Conservation (phyloP, 2,888 invertebrate species). For the Caenorhabditis wallacei region DNA sequence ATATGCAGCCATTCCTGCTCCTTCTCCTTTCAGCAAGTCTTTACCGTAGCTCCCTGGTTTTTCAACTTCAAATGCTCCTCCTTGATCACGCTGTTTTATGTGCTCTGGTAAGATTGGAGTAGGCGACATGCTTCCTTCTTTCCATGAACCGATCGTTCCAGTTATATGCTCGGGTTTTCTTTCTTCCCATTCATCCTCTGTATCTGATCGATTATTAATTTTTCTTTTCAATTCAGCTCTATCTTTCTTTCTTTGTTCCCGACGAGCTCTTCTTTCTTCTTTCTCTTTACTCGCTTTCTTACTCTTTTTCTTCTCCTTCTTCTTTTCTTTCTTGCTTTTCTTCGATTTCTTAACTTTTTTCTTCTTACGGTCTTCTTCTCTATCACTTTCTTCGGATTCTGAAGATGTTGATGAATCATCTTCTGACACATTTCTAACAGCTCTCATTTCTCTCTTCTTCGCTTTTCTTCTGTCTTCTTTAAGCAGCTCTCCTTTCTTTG, state of each 20-base stretch:
- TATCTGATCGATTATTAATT: conserved; percentile 49
- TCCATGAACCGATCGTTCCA: conserved; percentile 35
- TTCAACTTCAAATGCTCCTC: conserved; percentile 43
- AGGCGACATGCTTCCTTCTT: conserved; percentile 69
- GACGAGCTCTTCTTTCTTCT: conserved; percentile 47
- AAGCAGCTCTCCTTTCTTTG: conserved; percentile 65
- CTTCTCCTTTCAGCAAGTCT: conserved; percentile 96
- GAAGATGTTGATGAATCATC: conserved; percentile 63
- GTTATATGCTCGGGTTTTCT: conserved; percentile 22
- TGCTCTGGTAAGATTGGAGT: conserved; percentile 70
- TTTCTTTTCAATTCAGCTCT: conserved; percentile 54
- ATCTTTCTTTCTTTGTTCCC: conserved; percentile 48
- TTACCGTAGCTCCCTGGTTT: conserved; percentile 84
- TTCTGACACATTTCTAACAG: conserved; percentile 50
- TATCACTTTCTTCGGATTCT: conserved; percentile 57
- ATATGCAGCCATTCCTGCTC: conserved; percentile 98
- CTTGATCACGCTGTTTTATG: conserved; percentile 53
- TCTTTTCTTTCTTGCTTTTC: conserved; percentile 65
- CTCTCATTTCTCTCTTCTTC: conserved; percentile 66
- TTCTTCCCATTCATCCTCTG: conserved; percentile 63
- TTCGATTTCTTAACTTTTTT: conserved; percentile 66
- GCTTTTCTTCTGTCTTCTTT: conserved; percentile 71
- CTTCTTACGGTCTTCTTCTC: conserved; percentile 67
- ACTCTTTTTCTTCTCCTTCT: conserved; percentile 66
- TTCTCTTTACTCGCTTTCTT: conserved; percentile 63